These are phyloP conservation scores for Pomatorhinus ruficollis DNA, from an alignment of 2,113 vertebrate genomes.

Conservation along the genomic window DNA sequence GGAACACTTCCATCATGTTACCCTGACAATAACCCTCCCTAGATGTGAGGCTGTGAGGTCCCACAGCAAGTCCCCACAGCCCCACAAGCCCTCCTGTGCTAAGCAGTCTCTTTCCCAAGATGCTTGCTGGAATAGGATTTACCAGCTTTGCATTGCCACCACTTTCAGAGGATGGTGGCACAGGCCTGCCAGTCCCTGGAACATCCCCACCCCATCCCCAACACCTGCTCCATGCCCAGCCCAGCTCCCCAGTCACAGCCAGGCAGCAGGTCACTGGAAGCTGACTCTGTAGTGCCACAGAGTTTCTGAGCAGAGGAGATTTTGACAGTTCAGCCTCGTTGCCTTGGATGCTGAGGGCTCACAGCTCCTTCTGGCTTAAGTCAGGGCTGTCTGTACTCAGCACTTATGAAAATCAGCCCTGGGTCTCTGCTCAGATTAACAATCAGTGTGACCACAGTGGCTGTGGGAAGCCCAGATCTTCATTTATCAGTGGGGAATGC, in stretches of 20 bases:
- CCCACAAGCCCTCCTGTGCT: not conserved
- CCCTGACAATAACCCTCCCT: not conserved
- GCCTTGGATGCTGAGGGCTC: not conserved
- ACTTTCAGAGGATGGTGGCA: not conserved
- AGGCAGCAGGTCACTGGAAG: not conserved
- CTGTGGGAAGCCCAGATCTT: conserved; percentile 20
- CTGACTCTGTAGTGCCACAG: not conserved
- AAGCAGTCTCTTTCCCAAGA: not conserved
- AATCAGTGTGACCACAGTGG: not conserved
- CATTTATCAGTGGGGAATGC: not conserved
- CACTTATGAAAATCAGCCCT: conserved; percentile 59
- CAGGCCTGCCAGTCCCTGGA: not conserved
- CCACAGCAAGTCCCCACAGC: not conserved
- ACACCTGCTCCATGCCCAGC: accelerated
- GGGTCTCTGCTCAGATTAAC: conserved; percentile 9
- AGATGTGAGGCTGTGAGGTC: not conserved
- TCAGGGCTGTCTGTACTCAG: conserved; percentile 39
- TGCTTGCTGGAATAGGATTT: not conserved
- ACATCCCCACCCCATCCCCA: not conserved
- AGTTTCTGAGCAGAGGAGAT: not conserved
- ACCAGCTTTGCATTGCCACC: not conserved
- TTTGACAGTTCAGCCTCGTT: not conserved
- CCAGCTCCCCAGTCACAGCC: not conserved
- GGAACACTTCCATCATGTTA: not conserved
- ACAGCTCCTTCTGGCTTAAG: conserved; percentile 33